These are phyloP conservation scores for Heliothis subflexa DNA, from an alignment of 1,140 invertebrate genomes.

Conservation along the genomic window DNA sequence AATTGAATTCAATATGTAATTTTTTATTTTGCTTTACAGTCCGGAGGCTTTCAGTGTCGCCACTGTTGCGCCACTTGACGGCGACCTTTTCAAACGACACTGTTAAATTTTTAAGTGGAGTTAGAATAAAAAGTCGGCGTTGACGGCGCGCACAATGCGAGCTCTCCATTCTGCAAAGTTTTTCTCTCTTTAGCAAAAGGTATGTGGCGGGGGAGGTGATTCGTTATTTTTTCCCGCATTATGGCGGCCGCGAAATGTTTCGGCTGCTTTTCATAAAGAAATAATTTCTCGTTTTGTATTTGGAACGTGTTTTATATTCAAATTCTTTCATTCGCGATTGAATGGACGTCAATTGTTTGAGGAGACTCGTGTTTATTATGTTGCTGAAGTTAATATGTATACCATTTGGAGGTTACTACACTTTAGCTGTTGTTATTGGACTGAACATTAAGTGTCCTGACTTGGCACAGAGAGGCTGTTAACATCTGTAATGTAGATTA, in stretches of 20 bases:
- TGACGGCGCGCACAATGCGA: slow-evolving; percentile 39
- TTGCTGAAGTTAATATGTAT: slow-evolving; percentile 27
- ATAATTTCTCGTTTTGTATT: slow-evolving; percentile 39
- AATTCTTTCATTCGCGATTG: slow-evolving; percentile 41
- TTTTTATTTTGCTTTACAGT: slow-evolving; percentile 47
- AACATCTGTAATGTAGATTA: no score
- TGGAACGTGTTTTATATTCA: slow-evolving; percentile 35
- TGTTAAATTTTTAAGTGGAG: slow-evolving; percentile 50
- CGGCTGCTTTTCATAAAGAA: slow-evolving; percentile 32
- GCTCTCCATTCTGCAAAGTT: slow-evolving; percentile 34
- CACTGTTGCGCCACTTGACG: slow-evolving; percentile 44
- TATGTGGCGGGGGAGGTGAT: slow-evolving; percentile 14
- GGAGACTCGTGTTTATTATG: slow-evolving; percentile 3
- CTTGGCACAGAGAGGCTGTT: no score
- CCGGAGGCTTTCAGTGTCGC: slow-evolving; percentile 43
- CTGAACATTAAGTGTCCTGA: no score
- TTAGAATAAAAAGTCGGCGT: slow-evolving; percentile 47
- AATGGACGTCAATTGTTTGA: slow-evolving; percentile 23
- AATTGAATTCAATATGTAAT: slow-evolving; percentile 46
- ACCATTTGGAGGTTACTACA: no score
- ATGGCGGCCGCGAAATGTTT: slow-evolving; percentile 32
- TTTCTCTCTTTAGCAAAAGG: slow-evolving; percentile 38
- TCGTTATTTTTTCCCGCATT: slow-evolving; percentile 48
- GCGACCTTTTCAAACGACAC: slow-evolving; percentile 48
- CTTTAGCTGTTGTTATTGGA: no score